Evolutionary conservation across 2,888 invertebrate species (phyloP), one percentile per base, ranked within the genome.

Genomic region (Parelbella ahira): DNA sequence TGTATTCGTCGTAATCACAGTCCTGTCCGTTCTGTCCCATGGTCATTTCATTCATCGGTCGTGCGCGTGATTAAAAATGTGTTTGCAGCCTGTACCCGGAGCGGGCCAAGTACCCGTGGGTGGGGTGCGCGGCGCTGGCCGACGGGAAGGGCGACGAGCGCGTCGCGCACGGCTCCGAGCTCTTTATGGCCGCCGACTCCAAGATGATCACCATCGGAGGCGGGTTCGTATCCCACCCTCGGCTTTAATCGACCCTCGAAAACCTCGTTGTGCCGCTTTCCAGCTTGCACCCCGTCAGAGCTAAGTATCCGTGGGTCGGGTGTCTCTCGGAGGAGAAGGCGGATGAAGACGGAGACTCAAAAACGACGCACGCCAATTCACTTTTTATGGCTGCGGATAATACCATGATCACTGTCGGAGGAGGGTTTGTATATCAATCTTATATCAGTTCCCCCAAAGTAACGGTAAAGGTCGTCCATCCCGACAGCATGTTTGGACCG

Each of bases 181-280:
- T 98, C 20, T 98, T 98, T 84, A 97, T 97, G 96, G 97, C 97
- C 19, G 98, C 97, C 10, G 97, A 97, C 88, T 90, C 94, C 38
- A 94, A 94, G 79, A 97, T 97, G 95, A 94, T 98, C 64, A 96
- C 96, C 56, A 94, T 98, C 65, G 98, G 98, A 50, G 98, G 98
- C 84, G 98, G 98, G 97, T 98, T 89, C 91, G 75, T 77, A 20
- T 8, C 25, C 18, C 9, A n/a, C n/a, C n/a, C n/a, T n/a, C n/a
- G n/a, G n/a, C n/a, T n/a, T n/a, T n/a, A n/a, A n/a, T n/a, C n/a
- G n/a, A n/a, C n/a, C n/a, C n/a, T n/a, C n/a, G n/a, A n/a, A n/a
- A n/a, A n/a, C 10, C 10, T 11, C 5, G 7, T 4, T 1, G 8
- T 7, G 19, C 5, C 7, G 9, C 0, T 18, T 50, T 72, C 3